A percentile compares a stretch with the other conserved stretches of the same genome.
phyloP scores from a whole-genome alignment of 2,888 invertebrate genomes.

The Limenitis arthemis region DNA sequence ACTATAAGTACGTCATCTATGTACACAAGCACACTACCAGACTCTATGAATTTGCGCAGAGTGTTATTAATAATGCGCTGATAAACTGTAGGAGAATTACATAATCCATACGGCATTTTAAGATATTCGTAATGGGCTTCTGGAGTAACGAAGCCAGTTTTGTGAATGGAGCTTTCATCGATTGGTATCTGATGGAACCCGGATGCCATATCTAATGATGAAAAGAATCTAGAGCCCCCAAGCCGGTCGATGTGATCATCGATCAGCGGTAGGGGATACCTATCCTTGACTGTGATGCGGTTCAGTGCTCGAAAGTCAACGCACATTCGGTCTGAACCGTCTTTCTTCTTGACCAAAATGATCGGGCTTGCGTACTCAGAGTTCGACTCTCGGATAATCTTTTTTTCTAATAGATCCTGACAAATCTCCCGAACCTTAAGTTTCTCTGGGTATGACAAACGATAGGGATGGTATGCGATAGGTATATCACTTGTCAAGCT shows the following conservation, averaged over 20 bases:
- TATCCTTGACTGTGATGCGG: too few relatives aligned
- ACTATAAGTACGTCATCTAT: too few relatives aligned
- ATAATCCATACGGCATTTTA: slow-evolving; percentile 12
- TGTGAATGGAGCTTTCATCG: slow-evolving; percentile 7
- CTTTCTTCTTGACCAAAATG: slow-evolving; percentile 18
- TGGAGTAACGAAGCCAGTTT: slow-evolving; percentile 10
- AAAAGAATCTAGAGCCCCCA: slow-evolving; percentile 17
- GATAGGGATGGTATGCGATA: slow-evolving; percentile 26
- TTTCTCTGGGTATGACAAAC: slow-evolving; percentile 24
- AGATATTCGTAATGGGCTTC: slow-evolving; percentile 14
- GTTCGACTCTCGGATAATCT: neutral
- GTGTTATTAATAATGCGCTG: slow-evolving; percentile 11
- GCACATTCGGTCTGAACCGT: slow-evolving; percentile 21
- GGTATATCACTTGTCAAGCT: slow-evolving; percentile 20
- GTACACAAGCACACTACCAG: neutral
- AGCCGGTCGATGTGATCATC: slow-evolving; percentile 13
- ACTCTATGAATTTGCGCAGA: slow-evolving; percentile 6
- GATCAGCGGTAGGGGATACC: slow-evolving; percentile 21
- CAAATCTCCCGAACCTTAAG: neutral
- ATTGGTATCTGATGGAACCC: slow-evolving; percentile 15
- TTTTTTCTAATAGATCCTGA: neutral
- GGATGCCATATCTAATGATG: slow-evolving; percentile 8
- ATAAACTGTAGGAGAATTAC: slow-evolving; percentile 11
- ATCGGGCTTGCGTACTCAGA: slow-evolving; percentile 19
- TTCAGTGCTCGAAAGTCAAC: slow-evolving; percentile 26